Evolutionary conservation across 2,888 invertebrate species (phyloP), one percentile per base, ranked within the genome.

Genomic region (Noctua fimbriata): DNA sequence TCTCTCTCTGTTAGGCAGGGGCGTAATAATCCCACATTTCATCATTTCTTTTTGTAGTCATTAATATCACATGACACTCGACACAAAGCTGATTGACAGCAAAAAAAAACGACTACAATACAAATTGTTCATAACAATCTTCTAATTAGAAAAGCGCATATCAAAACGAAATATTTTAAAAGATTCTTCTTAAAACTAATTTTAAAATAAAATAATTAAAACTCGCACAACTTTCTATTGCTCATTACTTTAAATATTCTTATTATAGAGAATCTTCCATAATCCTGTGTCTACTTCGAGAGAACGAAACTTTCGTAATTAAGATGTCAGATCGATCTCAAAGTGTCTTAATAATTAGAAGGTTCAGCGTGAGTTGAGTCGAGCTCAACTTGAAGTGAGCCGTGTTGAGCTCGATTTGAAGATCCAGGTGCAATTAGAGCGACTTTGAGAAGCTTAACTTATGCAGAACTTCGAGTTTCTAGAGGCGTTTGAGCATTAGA

Each of bases 281-380:
- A 69, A 69, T 72, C 52, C 60, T 18, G 24, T 36, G 21, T 63
- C 60, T 75, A 14, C 52, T 24, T 36, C n/a, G 36, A 69, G 55
- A 14, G 44, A 41, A 58, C 32, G 55, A 58, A 82, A 82, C 49
- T 82, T 82, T 83, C n/a, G 7, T 69, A 83, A 82, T 83, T 73
- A 82, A 78, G 73, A 65, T 16, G 28, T 73, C 41, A 44, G 58
- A 55, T 77, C 72, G 82, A 72, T 82, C n/a, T 67, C 63, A 5
- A 63, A 76, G 52, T 71, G 65, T 55, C 58, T 41, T 36, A 14
- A 72, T 71, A 82, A 76, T 81, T 67, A 63, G 60, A 72, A 16
- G 71, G 36, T 70, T 24, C n/a, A 36, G 21, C 44, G 18, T 70
- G 49, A 36, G 32, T 47, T 52, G 18, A 14, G 36, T 24, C 24